phyloP scores from a whole-genome alignment of 2,888 invertebrate genomes.

The Xestia sexstrigata region DNA sequence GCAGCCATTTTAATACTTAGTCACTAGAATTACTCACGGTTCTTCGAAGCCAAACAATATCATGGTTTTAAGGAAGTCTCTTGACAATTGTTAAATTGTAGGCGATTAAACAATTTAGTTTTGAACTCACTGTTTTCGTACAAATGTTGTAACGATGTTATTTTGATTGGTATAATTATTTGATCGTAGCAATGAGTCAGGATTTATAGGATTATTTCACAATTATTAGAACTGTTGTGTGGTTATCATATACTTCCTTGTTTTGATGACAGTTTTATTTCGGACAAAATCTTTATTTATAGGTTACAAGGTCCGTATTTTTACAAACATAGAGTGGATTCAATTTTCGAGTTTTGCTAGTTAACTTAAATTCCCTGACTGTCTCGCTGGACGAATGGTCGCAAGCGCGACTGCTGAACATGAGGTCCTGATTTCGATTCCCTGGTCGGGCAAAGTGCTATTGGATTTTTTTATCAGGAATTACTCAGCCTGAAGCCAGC shows the following conservation, averaged over 20 bases:
- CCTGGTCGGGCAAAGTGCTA: neutral
- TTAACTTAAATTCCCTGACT: neutral
- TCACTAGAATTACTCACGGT: conserved; percentile 59
- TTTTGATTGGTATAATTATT: conserved; percentile 60
- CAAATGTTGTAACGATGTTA: conserved; percentile 53
- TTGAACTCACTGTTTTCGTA: conserved; percentile 68
- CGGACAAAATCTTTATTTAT: neutral
- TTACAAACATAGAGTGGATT: neutral
- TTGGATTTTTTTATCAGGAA: neutral
- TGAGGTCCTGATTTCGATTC: neutral
- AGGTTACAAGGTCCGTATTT: neutral
- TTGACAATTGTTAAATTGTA: conserved; percentile 81
- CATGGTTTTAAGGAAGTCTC: conserved; percentile 54
- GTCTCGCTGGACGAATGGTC: neutral
- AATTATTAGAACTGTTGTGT: conserved; percentile 35
- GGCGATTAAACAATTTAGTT: conserved; percentile 73
- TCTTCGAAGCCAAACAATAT: conserved; percentile 62
- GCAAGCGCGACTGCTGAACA: neutral
- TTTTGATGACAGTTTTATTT: conserved; percentile 27
- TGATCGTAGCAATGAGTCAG: conserved; percentile 52
- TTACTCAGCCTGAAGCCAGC: no score
- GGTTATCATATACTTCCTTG: conserved; percentile 37
- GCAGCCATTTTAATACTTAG: conserved; percentile 62
- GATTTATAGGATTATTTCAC: conserved; percentile 59
- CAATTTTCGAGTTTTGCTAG: neutral